phyloP scores from a whole-genome alignment of 2,888 invertebrate species.

The Synanthedon vespiformis region DNA sequence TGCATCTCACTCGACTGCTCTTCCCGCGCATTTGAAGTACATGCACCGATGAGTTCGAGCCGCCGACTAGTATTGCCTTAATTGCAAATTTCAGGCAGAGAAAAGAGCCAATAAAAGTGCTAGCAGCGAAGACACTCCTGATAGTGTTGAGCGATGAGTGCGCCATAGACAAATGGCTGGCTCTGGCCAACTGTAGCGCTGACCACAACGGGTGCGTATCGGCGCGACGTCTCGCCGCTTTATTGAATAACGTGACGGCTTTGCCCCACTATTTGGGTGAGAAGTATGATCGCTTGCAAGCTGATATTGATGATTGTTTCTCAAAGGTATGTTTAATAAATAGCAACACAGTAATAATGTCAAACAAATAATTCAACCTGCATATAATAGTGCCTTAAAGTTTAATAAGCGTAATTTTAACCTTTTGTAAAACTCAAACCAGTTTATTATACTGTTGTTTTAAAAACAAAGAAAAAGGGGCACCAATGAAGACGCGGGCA shows the following conservation, averaged over 20 bases:
- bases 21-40: too few relatives aligned
- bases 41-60: too few relatives aligned
- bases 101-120: conserved; percentile 73
- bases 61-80: too few relatives aligned
- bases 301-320: conserved; percentile 80
- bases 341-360: too few relatives aligned
- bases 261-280: conserved; percentile 72
- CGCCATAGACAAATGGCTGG: conserved; percentile 73
- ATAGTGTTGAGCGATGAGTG: conserved; percentile 75
- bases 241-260: conserved; percentile 74
- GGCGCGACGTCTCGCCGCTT: conserved; percentile 69
- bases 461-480: too few relatives aligned
- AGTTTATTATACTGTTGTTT: too few relatives aligned
- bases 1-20: too few relatives aligned
- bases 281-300: conserved; percentile 72
- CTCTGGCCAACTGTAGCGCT: conserved; percentile 77
- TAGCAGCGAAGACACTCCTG: conserved; percentile 77
- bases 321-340: conserved; percentile 62
- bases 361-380: too few relatives aligned
- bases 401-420: too few relatives aligned
- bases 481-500: too few relatives aligned
- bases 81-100: conserved; percentile 57
- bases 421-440: too few relatives aligned
- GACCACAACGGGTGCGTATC: conserved; percentile 83
- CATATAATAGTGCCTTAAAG: too few relatives aligned